These are phyloP conservation scores for Lasioglossum marginatum DNA, from an alignment of 2,888 invertebrate genomes.

Conservation along the genomic window DNA sequence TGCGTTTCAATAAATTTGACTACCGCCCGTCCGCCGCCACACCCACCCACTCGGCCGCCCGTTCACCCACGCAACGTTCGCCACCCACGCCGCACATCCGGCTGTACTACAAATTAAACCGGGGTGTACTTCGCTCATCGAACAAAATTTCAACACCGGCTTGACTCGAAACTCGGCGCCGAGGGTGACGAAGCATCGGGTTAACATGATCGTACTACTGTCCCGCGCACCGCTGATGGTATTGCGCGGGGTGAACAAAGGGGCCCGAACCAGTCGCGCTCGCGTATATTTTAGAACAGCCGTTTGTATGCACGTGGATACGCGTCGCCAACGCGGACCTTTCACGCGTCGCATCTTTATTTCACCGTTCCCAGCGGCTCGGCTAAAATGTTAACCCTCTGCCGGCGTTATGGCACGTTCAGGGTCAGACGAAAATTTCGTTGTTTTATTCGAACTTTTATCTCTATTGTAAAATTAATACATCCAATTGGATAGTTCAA, in stretches of 20 bases:
- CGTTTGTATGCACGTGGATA: not conserved
- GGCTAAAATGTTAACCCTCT: not conserved
- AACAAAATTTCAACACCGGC: conserved; percentile 73
- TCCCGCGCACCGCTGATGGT: conserved; percentile 44
- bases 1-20: conserved; percentile 74
- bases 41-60: conserved; percentile 12
- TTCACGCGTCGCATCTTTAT: not conserved
- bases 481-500: not conserved
- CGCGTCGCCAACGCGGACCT: not conserved
- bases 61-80: not conserved
- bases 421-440: not conserved
- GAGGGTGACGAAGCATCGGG: conserved; percentile 72
- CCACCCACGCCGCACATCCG: conserved; percentile 58
- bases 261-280: conserved; percentile 9
- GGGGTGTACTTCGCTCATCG: conserved; percentile 72
- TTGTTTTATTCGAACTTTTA: not conserved
- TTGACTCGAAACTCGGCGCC: conserved; percentile 69
- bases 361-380: not conserved
- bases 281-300: conserved; percentile 35
- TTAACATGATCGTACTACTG: conserved; percentile 67
- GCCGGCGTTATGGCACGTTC: not conserved
- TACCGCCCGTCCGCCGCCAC: conserved; percentile 44
- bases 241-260: not conserved
- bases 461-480: not conserved
- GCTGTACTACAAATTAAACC: conserved; percentile 73